A percentile compares a stretch with the other conserved stretches of the same genome.
Conservation (phyloP, 2,888 invertebrate species). For the Eurytoma californica region DNA sequence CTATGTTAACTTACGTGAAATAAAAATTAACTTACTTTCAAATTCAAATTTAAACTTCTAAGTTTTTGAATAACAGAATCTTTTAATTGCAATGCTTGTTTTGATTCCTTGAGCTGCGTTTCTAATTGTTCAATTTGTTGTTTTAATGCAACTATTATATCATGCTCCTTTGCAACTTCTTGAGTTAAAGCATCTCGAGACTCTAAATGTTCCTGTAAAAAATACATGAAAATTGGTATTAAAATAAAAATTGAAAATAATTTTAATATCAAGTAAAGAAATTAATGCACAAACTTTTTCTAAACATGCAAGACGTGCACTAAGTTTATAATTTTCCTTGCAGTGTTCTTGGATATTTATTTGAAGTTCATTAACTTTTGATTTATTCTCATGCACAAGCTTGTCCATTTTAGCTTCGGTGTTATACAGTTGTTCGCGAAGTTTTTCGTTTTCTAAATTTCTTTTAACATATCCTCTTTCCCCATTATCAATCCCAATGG, state of each 20-base stretch:
- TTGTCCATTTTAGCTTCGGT: slow-evolving; percentile 57
- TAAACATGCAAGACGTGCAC: slow-evolving; percentile 58
- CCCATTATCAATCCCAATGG: slow-evolving; percentile 63
- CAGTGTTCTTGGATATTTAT: slow-evolving; percentile 62
- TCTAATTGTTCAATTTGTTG: slow-evolving; percentile 78
- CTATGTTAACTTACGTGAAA: not conserved
- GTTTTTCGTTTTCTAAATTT: slow-evolving; percentile 60
- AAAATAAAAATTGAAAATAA: slow-evolving; percentile 27
- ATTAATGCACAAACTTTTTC: slow-evolving; percentile 67
- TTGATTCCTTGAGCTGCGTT: slow-evolving; percentile 77
- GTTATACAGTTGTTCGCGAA: slow-evolving; percentile 59
- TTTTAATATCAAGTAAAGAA: slow-evolving; percentile 17
- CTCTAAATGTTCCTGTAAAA: slow-evolving; percentile 74
- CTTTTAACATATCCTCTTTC: slow-evolving; percentile 63
- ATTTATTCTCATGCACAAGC: slow-evolving; percentile 57
- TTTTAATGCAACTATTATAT: slow-evolving; percentile 77
- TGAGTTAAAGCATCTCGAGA: slow-evolving; percentile 78
- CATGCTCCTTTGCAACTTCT: slow-evolving; percentile 79
- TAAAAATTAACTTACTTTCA: slow-evolving; percentile 35
- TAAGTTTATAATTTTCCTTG: slow-evolving; percentile 60
- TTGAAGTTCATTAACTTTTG: slow-evolving; percentile 59
- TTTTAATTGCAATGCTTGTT: slow-evolving; percentile 71
- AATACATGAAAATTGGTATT: slow-evolving; percentile 38
- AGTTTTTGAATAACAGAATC: slow-evolving; percentile 50
- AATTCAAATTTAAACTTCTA: slow-evolving; percentile 12